Percentiles rank a stretch among this genome's conserved stretches.
Evolutionary conservation across 1,140 invertebrate species (phyloP).

Genomic region (Halesus radiatus): DNA sequence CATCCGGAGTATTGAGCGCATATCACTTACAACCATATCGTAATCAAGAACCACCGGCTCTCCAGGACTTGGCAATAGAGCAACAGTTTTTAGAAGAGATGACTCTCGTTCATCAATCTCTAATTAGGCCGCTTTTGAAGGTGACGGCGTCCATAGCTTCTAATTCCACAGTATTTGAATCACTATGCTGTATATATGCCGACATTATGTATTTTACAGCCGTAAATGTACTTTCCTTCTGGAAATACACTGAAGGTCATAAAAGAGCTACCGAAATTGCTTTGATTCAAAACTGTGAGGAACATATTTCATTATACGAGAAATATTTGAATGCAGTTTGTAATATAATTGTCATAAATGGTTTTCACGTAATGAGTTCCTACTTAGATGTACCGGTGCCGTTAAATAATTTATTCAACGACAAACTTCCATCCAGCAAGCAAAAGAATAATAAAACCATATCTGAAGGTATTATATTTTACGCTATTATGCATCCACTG

Average conservation of each 20-base stretch:
- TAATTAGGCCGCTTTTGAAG: conserved; percentile 76
- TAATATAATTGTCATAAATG: conserved; percentile 81
- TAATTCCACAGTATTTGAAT: conserved; percentile 75
- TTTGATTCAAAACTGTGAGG: conserved; percentile 79
- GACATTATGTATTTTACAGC: conserved; percentile 80
- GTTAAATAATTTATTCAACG: conserved; percentile 74
- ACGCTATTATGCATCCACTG: conserved; percentile 74
- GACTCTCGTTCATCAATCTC: conserved; percentile 73
- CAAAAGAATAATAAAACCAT: conserved; percentile 73
- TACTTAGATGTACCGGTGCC: conserved; percentile 73
- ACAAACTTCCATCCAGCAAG: conserved; percentile 69
- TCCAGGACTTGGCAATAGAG: conserved; percentile 74
- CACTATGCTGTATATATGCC: conserved; percentile 76
- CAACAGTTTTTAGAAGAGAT: conserved; percentile 80
- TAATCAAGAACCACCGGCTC: conserved; percentile 65
- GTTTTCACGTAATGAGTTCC: conserved; percentile 77
- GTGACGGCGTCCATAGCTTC: conserved; percentile 70
- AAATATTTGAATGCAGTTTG: conserved; percentile 81
- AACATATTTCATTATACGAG: conserved; percentile 80
- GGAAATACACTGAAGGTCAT: conserved; percentile 76
- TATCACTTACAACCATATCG: conserved; percentile 65
- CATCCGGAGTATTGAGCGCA: conserved; percentile 65
- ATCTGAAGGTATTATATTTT: conserved; percentile 71
- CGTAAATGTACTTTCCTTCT: conserved; percentile 76
- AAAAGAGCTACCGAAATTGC: conserved; percentile 77